Base-by-base conservation (phyloP, 2,113 vertebrate species). In the Calidris pugnax region DNA sequence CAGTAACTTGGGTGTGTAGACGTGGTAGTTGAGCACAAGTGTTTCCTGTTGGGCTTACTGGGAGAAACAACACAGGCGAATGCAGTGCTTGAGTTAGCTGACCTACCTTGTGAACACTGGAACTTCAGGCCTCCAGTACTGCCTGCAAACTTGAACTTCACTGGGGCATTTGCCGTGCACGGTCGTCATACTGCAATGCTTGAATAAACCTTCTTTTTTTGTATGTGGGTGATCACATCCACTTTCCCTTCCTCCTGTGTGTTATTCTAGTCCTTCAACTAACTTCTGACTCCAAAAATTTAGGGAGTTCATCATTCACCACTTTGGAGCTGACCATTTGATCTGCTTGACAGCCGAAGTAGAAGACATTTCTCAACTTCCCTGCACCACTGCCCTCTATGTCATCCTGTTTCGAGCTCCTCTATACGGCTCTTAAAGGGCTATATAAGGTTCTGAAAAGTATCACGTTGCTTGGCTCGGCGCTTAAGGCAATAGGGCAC, bases 361-460 rank as follows among this genome's bases (percentile, higher is more conserved):
- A 85, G 71, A 83, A 90, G 93, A 85, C 47, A 30, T 89, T 91
- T 95, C 91, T 89, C 67, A 69, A 57, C 59, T 92, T 95, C 53
- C 76, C 84, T 87, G 53, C 35, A 11, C 77, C 0, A 1, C 77
- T 94, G 77, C 69, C 73, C 57, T 95, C 76, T 82, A 11, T 81
- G 87, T 87, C 91, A 91, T 93, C 77, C 77, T 78, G 83, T 85
- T 85, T 53, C 1, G 4, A 93, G 90, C 90, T 91, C 69, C 69
- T 75, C 62, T 81, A 12, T 75, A 48, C 76, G n/a, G 72, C 89
- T 90, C 83, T 57, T 71, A 4, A 87, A 92, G 89, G 79, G 86
- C 92, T 95, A 82, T 94, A 85, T 95, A 87, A 94, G 96, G 96
- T 92, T 92, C 80, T 95, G 92, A 48, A 69, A 43, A 89, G 91